Evolutionary conservation across 2,113 vertebrate genomes (phyloP), one percentile per base, ranked within the genome.

Genomic region (Eretmochelys imbricata): DNA sequence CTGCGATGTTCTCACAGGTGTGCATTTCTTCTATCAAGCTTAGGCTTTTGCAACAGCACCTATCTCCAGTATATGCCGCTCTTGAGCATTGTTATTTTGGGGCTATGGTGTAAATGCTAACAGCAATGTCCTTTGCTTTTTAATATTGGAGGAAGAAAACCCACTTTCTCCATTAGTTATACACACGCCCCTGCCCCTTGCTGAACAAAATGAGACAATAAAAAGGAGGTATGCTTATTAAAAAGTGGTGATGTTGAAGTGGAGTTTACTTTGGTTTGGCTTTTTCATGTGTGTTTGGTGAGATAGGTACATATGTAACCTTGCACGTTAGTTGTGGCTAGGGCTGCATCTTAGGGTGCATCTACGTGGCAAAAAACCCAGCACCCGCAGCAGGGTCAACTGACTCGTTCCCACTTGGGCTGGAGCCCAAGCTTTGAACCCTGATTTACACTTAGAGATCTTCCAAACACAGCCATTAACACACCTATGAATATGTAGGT

Each of bases 121-220:
- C 89, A n/a, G 0, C 5, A 3, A 11, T 7, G 17, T 1, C 4
- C n/a, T 91, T 83, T 62, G 1, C 42, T 29, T 1, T 87, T 89
- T 94, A 51, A n/a, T 85, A 53, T 16, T 57, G 29, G 55, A 89
- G 55, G 46, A 62, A 14, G 88, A 53, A 87, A 91, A 2, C 2
- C 22, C 5, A 53, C 31, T 3, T 1, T 1, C 27, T 80, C 4
- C 49, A 46, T 14, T 48, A 42, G 24, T 46, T 76, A 55, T 10
- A 54, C 8, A 76, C 10, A 46, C 54, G 5, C 3, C 13, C 29
- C 4, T 22, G 31, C 85, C 80, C 17, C 14, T 76, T 80, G 31
- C 6, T 11, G 79, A 2, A 8, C 13, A 25, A 35, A 86, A 62
- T 1, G 80, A 50, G 25, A 19, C 4, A 20, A 88, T 17, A 22